Base-by-base conservation (phyloP, 2,797 vertebrate genomes). In the Melanotaenia pygmaea region DNA sequence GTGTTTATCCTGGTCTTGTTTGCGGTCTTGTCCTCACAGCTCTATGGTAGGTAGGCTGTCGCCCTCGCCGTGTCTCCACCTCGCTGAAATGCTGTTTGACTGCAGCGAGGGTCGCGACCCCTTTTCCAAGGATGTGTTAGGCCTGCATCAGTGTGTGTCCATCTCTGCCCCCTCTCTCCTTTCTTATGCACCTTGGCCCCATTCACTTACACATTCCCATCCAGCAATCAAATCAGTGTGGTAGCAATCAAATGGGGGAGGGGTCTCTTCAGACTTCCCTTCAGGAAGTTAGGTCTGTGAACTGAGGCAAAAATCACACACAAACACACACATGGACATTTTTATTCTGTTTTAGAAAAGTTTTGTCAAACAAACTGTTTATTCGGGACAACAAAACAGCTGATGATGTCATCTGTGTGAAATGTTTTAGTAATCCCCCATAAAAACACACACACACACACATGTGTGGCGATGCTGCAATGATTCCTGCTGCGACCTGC, bases 71-170 rank as follows among this genome's bases (percentile, higher is more conserved):
- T 84, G 88, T 89, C 79, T 77, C 66, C 10, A 58, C 74, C 65
- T 71, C 89, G 83, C 74, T 79, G 69, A 81, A 70, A 87, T 81
- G 81, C 85, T 88, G 86, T 89, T 85, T 77, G 83, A 92, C 88
- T 87, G 89, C 87, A 82, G 83, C 28, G 35, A 67, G 85, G 91
- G 91, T 94, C 82, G 0, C 43, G 91, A 94, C 92, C 93, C 87
- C 86, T 84, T 68, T 67, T 90, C 86, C 86, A 89, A 87, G 84
- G 84, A 89, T 91, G 83, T 92, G 91, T 90, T 82, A 84, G 83
- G 83, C 90, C 86, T 78, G 81, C 87, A 84, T 75, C 32, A 4
- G 73, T 63, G 86, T 70, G 74, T 86, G 64, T 89, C 88, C 88
- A 57, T 56, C 61, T 28, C 35, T 35, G 76, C 70, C 89, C 81